Evolutionary conservation across 1,140 invertebrate genomes (phyloP).

Genomic region (Formica exsecta): DNA sequence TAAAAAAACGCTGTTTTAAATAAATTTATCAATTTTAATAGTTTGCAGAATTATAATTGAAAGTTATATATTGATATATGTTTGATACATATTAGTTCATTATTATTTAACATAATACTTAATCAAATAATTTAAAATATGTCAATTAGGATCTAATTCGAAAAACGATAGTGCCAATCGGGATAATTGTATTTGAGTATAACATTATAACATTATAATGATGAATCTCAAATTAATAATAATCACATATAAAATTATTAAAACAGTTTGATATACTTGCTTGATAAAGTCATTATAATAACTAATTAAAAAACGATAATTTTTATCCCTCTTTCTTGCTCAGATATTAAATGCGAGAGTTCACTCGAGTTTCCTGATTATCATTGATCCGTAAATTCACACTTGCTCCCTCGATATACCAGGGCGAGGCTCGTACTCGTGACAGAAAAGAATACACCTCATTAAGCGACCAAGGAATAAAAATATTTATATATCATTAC

Average conservation of each 20-base stretch:
- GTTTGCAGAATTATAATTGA: too few relatives aligned
- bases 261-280: background rate
- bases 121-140: constrained; percentile 11
- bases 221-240: constrained; percentile 2
- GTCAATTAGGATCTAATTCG: background rate
- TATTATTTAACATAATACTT: constrained; percentile 8
- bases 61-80: too few relatives aligned
- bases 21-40: background rate
- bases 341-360: constrained; percentile 31
- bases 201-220: background rate
- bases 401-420: background rate
- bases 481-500: constrained; percentile 39
- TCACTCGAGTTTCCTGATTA: constrained; percentile 34
- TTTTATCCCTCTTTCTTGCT: background rate
- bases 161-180: background rate
- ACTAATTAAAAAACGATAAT: background rate
- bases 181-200: background rate
- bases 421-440: background rate
- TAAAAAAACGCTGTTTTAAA: background rate
- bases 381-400: constrained; percentile 39
- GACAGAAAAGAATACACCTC: background rate
- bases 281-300: background rate
- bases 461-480: constrained; percentile 30
- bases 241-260: background rate
- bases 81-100: background rate